Base-by-base conservation (phyloP, 2,888 invertebrate genomes). In the Folsomia candida region DNA sequence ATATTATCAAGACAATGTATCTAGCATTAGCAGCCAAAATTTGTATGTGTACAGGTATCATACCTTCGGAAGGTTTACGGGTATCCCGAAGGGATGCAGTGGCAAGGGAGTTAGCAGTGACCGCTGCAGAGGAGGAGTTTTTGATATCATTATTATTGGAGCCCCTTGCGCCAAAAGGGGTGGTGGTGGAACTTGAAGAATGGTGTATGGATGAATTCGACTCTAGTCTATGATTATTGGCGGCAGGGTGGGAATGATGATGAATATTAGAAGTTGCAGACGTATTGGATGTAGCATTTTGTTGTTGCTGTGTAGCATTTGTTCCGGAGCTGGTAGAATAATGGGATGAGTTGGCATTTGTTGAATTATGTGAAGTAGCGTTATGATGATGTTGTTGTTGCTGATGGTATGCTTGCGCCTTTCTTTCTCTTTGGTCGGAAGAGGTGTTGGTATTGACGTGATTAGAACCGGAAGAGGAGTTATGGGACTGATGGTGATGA, bases 51-150 rank as follows among this genome's bases (percentile, higher is more conserved):
- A n/a, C n/a, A n/a, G n/a, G n/a, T n/a, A n/a, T n/a, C n/a, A 37
- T 51, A 76, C 77, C 77, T 76, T 79, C 79, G 64, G 76, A 78
- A 66, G 73, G 74, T 63, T 79, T 79, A 51, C 79, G 72, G 25
- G 70, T 73, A 68, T 79, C 79, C 63, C 79, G 63, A 61, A 71
- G 66, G 24, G 74, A 73, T 11, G 72, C 70, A 47, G 70, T 62
- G 1, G 74, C n/a, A n/a, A n/a, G n/a, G 51, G 58, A 67, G 67
- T 37, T 37, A 37, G 4, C 25, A 51, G 47, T 47, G n/a, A 66
- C 58, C 22, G 27, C 62, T 26, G 70, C 29, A n/a, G 28, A 25
- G 4, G 66, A 66, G 25, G 69, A 64, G 67, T 75, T 70, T 59
- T 72, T 59, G 47, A 58, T 59, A 29, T 70, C 73, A 51, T 69